Conservation (phyloP, 2,113 vertebrate species). For the Triplophysa dalaica region DNA sequence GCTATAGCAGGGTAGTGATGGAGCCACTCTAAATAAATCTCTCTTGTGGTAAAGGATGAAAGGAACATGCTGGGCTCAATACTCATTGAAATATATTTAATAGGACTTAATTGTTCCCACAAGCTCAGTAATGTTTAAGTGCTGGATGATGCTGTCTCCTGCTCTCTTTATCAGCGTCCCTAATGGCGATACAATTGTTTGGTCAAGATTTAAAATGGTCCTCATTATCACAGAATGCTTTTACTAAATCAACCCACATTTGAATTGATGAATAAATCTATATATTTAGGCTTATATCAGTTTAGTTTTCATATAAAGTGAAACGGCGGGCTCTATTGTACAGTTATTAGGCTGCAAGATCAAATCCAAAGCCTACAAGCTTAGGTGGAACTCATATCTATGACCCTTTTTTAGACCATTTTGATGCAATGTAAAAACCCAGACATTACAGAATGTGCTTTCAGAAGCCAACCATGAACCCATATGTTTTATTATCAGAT, state of each 20-base stretch:
- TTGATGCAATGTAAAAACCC: background rate
- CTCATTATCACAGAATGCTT: constrained; percentile 16
- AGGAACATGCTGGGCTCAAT: constrained; percentile 33
- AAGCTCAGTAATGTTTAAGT: constrained; percentile 42
- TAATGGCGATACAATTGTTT: constrained; percentile 28
- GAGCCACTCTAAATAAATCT: constrained; percentile 27
- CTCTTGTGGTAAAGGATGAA: constrained; percentile 31
- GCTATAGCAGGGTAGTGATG: background rate
- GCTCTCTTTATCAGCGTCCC: constrained; percentile 18
- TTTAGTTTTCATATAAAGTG: background rate
- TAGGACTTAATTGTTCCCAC: constrained; percentile 47
- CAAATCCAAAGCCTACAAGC: background rate
- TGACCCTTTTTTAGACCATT: background rate
- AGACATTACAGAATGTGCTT: background rate
- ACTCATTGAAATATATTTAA: constrained; percentile 43
- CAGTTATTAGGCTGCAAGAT: background rate
- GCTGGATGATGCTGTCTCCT: constrained; percentile 17
- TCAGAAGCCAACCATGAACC: background rate
- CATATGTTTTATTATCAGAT: background rate
- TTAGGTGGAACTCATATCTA: background rate
- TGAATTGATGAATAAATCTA: background rate
- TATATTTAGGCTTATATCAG: background rate
- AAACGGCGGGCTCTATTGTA: background rate
- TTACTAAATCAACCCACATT: constrained; percentile 1
- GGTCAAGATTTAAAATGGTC: constrained; percentile 33